A percentile compares a stretch with the other conserved stretches of the same genome.
These are phyloP conservation scores for Ochropleura leucogaster DNA, from an alignment of 2,888 invertebrate species.

Conservation along the genomic window DNA sequence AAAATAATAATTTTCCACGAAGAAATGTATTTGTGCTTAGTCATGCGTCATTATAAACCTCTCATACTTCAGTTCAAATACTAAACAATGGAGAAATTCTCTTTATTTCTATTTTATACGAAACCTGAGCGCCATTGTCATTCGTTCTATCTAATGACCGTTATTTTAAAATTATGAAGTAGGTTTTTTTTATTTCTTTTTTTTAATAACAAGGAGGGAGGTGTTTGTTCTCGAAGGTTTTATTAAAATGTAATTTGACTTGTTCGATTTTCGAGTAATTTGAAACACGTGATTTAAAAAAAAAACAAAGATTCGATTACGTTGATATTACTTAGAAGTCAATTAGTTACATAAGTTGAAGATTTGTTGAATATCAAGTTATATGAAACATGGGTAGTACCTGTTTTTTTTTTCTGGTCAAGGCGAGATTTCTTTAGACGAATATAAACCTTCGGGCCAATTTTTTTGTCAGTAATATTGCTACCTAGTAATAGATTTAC, in stretches of 20 bases:
- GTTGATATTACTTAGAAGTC: too few species aligned
- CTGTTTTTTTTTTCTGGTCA: too few species aligned
- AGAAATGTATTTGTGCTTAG: not conserved
- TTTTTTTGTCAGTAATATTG: not conserved
- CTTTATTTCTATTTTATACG: constrained; percentile 38
- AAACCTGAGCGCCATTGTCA: constrained; percentile 44
- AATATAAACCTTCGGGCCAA: not conserved
- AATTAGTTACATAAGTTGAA: too few species aligned
- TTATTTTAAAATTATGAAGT: constrained; percentile 39
- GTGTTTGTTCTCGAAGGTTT: not conserved
- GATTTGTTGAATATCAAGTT: too few species aligned
- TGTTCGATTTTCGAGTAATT: not conserved
- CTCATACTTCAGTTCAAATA: constrained; percentile 25
- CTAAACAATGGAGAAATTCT: constrained; percentile 21
- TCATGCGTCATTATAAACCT: constrained; percentile 12
- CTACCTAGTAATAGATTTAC: too few species aligned
- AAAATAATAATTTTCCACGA: not conserved
- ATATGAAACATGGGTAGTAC: too few species aligned
- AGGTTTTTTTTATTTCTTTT: constrained; percentile 7
- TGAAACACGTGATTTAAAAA: not conserved
- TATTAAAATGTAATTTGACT: not conserved
- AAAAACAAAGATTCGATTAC: too few species aligned
- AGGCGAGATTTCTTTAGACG: not conserved
- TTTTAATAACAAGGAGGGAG: constrained; percentile 37
- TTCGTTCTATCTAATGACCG: constrained; percentile 26